phyloP scores from a whole-genome alignment of 2,888 invertebrate genomes.

The Zhuqinia jingwanae region DNA sequence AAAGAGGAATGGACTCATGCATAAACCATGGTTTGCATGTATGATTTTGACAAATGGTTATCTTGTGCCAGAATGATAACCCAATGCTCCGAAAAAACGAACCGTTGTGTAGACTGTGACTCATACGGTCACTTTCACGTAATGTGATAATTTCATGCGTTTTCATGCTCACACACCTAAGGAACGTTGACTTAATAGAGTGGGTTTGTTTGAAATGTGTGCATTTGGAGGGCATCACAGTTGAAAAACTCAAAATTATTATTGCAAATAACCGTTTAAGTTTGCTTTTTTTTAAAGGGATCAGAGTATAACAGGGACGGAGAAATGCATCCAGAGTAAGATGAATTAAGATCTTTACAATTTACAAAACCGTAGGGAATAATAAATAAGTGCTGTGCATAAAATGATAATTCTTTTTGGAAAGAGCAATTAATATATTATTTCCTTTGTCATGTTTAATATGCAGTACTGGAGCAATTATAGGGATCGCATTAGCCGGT shows the following conservation, averaged over 20 bases:
- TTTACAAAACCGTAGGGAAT: no score
- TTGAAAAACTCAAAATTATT: not conserved
- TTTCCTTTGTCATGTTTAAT: not conserved
- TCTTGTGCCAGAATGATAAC: not conserved
- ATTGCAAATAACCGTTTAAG: no score
- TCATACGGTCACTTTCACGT: not conserved
- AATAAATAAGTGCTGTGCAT: not conserved
- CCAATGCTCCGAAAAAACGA: not conserved
- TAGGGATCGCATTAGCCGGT: constrained; percentile 55
- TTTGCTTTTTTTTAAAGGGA: no score
- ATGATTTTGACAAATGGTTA: not conserved
- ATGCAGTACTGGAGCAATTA: constrained; percentile 53
- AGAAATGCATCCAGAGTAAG: constrained; percentile 57
- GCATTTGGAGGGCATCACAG: not conserved
- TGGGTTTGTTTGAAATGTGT: not conserved
- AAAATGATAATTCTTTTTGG: not conserved
- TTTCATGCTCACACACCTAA: not conserved
- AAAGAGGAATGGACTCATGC: not conserved
- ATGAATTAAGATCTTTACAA: no score
- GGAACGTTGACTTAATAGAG: not conserved
- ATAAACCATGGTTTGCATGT: not conserved
- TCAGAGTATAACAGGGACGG: not conserved
- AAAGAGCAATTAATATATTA: not conserved
- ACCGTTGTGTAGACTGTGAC: not conserved
- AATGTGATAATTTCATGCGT: not conserved